These are phyloP conservation scores for Poeciliopsis presidionis DNA, from an alignment of 2,797 vertebrate species.

Conservation along the genomic window DNA sequence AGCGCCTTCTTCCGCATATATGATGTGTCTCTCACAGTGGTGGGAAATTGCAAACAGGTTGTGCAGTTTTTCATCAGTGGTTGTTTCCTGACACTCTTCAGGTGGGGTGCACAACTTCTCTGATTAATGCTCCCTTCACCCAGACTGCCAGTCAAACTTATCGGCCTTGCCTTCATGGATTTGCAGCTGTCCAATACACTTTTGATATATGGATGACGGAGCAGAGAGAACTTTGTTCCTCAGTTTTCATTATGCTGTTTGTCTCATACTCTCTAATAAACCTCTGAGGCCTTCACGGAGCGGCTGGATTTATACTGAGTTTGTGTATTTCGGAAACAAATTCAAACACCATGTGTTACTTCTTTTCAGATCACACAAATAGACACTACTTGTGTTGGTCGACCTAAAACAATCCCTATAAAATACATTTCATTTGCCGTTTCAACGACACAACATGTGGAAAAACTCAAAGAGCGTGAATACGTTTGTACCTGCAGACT, in stretches of 20 bases:
- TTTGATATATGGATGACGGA: not conserved
- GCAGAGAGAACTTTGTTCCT: not conserved
- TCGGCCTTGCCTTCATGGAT: not conserved
- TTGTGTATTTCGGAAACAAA: not conserved
- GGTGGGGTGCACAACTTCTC: not conserved
- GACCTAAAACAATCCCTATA: not conserved
- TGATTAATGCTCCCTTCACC: not conserved
- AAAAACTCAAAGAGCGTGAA: not conserved
- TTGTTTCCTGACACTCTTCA: not conserved
- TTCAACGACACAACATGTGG: not conserved
- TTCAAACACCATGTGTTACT: no score
- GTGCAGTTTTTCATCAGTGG: not conserved
- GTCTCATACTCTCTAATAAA: not conserved
- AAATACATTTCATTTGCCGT: not conserved
- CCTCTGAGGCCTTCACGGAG: not conserved
- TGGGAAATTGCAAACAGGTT: not conserved
- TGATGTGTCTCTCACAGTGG: not conserved
- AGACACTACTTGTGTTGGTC: not conserved
- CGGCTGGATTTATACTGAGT: not conserved
- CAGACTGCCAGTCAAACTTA: not conserved
- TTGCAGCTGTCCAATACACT: not conserved
- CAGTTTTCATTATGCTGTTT: not conserved
- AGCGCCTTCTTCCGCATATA: not conserved
- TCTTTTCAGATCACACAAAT: not conserved
- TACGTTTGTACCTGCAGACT: conserved; percentile 33